Evolutionary conservation across 2,113 vertebrate genomes (phyloP).

Genomic region (Otus sunia): DNA sequence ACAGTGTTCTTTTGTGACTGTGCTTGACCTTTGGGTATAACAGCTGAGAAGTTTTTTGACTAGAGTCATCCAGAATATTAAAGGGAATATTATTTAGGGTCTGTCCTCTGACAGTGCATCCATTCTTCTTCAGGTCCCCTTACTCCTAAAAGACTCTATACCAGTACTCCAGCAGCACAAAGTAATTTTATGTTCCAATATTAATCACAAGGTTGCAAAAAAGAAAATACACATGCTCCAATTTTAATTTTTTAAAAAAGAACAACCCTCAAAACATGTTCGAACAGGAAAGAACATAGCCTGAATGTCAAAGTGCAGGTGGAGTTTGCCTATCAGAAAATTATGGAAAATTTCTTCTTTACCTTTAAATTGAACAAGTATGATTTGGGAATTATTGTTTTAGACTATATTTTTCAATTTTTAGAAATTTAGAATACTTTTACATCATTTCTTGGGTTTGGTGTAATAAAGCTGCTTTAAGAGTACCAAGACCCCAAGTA

Average conservation of each 20-base stretch:
- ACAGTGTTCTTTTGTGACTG: background rate
- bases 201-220: background rate
- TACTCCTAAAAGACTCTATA: background rate
- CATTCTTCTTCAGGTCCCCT: background rate
- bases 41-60: background rate
- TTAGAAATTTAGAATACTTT: background rate
- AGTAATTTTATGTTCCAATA: background rate
- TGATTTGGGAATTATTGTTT: background rate
- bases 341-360: background rate
- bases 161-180: background rate
- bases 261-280: background rate
- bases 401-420: background rate
- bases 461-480: background rate
- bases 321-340: background rate
- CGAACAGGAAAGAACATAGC: background rate
- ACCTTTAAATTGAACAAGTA: background rate
- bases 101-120: background rate
- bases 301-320: background rate
- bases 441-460: background rate
- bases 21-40: background rate
- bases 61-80: background rate
- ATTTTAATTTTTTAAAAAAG: background rate
- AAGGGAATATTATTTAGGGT: background rate
- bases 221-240: background rate
- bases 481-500: background rate